Evolutionary conservation across 1,140 invertebrate genomes (phyloP), one percentile per base, ranked within the genome.

Genomic region (Aculops lycopersici): DNA sequence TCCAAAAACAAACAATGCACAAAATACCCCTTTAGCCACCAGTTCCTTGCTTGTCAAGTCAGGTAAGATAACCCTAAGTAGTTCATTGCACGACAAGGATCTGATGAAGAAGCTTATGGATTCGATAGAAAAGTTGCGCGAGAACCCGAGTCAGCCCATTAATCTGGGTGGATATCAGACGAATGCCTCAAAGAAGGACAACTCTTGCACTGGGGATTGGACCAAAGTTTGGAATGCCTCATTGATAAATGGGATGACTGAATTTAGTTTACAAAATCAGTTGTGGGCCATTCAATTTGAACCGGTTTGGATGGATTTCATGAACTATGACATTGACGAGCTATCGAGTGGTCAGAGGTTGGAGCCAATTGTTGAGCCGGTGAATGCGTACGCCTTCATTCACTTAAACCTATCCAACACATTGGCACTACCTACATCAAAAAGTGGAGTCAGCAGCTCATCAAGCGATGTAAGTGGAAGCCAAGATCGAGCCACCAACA

Each of bases 1-100:
- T 4, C 20, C n/a, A 20, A 3, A 20, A 18, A 19, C 13, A 15
- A 19, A 17, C 18, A 24, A 16, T 17, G 38, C 20, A 31, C 41
- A 21, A 31, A 4, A n/a, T 3, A 17, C 5, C 17, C n/a, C n/a
- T n/a, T n/a, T n/a, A n/a, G n/a, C n/a, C n/a, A n/a, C n/a, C n/a
- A n/a, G n/a, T n/a, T n/a, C n/a, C n/a, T 12, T 44, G 19, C 16
- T 40, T 35, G 3, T 39, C 14, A 44, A 44, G 35, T 46, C 17
- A 18, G 17, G 38, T 8, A 19, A 21, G 20, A 39, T 44, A 20
- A 18, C 40, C 2, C 16, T 43, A 13, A 40, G 20, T 2, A 46
- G 43, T 40, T 44, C 38, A 18, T 21, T 40, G n/a, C 17, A 35
- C 8, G 21, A 41, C 4, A 17, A 20, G n/a, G 13, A n/a, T 36